These are phyloP conservation scores for Apostichopus japonicus DNA, from an alignment of 35 echinoderm and acorn worm species.

Conservation along the genomic window DNA sequence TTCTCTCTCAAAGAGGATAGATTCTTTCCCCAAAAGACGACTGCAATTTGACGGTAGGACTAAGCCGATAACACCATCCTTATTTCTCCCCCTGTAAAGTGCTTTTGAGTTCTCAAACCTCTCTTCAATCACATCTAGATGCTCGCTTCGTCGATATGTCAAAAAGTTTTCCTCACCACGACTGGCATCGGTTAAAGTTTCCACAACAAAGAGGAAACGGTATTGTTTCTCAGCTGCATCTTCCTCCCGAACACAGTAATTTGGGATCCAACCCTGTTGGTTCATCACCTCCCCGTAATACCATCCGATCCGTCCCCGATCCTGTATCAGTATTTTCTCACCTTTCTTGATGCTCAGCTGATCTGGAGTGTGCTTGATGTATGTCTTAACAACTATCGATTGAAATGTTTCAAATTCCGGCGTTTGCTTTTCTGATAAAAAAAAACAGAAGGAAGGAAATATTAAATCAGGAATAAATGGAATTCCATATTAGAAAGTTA, in stretches of 20 bases:
- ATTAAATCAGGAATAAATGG: too few species aligned
- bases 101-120: background rate
- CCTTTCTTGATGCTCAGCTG: conserved; percentile 20
- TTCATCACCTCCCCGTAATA: background rate
- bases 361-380: background rate
- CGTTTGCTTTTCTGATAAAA: too few species aligned
- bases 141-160: background rate
- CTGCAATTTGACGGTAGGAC: background rate
- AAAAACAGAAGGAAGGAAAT: too few species aligned
- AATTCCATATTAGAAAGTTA: too few species aligned
- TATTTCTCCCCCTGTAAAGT: conserved; percentile 15
- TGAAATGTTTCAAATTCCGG: background rate
- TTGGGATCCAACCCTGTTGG: conserved; percentile 11
- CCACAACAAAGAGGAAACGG: background rate
- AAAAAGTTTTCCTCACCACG: background rate
- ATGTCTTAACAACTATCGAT: background rate
- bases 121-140: conserved; percentile 37
- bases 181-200: background rate
- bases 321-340: conserved; percentile 14
- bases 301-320: conserved; percentile 16
- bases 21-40: background rate
- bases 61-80: background rate
- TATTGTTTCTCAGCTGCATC: background rate
- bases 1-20: conserved; percentile 10
- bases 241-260: conserved; percentile 12